Conservation (phyloP, 2,888 invertebrate species). For the Morpho achilles region DNA sequence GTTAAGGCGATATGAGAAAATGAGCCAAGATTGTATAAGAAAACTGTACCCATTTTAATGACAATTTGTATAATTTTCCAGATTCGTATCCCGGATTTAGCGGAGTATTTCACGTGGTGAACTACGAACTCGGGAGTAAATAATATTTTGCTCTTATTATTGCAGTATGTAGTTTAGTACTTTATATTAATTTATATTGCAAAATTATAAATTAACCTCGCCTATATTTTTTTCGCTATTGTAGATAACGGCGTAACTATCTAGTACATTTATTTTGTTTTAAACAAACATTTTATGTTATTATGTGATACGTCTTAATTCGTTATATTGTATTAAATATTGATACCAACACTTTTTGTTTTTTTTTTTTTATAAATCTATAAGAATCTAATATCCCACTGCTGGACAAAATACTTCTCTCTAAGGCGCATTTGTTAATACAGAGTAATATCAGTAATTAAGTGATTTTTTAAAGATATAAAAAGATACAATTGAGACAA, state of each 20-base stretch:
- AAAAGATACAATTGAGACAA: no score
- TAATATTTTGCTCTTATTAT: constrained; percentile 46
- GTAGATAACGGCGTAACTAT: constrained; percentile 47
- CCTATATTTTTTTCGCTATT: constrained; percentile 38
- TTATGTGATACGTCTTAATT: constrained; percentile 56
- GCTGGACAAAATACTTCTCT: no score
- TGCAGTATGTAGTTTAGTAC: constrained; percentile 44
- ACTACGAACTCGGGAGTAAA: constrained; percentile 44
- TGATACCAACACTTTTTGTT: constrained; percentile 45
- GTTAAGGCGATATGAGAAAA: no score
- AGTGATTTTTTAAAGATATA: no score
- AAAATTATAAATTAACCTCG: constrained; percentile 32
- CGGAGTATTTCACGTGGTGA: constrained; percentile 35
- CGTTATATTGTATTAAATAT: constrained; percentile 51
- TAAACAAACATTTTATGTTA: constrained; percentile 51
- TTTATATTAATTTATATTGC: constrained; percentile 39
- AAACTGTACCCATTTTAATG: no score
- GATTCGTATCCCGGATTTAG: constrained; percentile 36
- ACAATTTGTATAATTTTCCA: constrained; percentile 29
- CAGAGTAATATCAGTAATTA: no score
- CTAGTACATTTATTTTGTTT: constrained; percentile 42
- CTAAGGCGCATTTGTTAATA: no score
- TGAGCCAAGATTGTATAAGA: no score
- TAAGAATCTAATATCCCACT: neutral
- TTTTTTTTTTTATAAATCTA: constrained; percentile 26